Base-by-base conservation (phyloP, 92 coral and sea anemone species). In the Pocillopora meandrina region DNA sequence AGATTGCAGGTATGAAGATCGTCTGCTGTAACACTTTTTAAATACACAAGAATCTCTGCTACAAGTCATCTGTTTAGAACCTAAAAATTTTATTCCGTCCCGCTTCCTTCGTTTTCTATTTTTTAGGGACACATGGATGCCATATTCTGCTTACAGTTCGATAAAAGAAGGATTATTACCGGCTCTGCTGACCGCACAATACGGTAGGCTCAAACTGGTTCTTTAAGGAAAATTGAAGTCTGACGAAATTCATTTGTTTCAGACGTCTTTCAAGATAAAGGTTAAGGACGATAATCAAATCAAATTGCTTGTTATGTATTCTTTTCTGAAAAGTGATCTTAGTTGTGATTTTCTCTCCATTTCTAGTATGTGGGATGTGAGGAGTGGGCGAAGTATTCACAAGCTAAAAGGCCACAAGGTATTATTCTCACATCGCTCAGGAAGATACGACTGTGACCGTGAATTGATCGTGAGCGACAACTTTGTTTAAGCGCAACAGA, bases 81-180 rank as follows among this genome's bases (percentile, higher is more conserved):
- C 23, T 14, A 57, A 55, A 23, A 12, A 55, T 67, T 2, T 13
- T 17, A 34, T 64, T 64, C 31, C 5, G n/a, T 12, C 1, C 35
- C 10, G 56, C 47, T 57, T 64, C 21, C 6, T 42, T 75, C 17
- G 49, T 35, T 72, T 34, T 6, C 36, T 21, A 18, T 72, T 77
- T 13, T 72, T 67, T 77, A 95, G 96, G 99, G 99, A 20, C 99
- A 97, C 84, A 92, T 94, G 97, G 99, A 97, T 86, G 98, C 91
- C 10, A 94, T 97, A 26, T 84, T 90, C 67, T 91, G 95, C 85
- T 76, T 97, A n/a, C 98, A 97, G 93, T 97, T 97, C 86, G 99
- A 97, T 82, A 82, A 76, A 17, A 90, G 93, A 76, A 86, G 99
- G 73, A 91, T 95, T 56, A 82, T 97, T 35, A 94, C 99, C 20